A percentile compares a stretch with the other conserved stretches of the same genome.
phyloP scores from a whole-genome alignment of 2,113 vertebrate species.

The Trematocara unimaculatum region DNA sequence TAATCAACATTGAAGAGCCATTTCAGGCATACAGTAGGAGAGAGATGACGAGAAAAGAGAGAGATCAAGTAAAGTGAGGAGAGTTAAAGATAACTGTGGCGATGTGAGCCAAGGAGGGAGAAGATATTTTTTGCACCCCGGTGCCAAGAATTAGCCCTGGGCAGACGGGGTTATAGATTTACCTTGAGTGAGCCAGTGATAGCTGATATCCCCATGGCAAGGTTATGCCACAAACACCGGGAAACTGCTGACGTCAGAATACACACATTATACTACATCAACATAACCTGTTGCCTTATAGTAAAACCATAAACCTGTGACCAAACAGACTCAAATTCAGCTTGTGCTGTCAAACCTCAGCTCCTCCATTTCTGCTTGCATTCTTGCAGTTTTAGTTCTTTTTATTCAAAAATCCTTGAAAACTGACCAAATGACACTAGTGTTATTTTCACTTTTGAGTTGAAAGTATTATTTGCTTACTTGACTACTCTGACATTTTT shows the following conservation, averaged over 20 bases:
- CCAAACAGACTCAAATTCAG: neutral
- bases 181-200: constrained; percentile 39
- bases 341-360: neutral
- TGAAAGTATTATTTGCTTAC: fast-evolving
- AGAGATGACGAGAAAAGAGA: neutral
- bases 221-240: constrained; percentile 24
- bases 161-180: constrained; percentile 54
- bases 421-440: neutral
- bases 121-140: constrained; percentile 20
- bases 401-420: neutral
- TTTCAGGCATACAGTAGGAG: neutral
- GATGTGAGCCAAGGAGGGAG: constrained; percentile 4
- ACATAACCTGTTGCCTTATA: constrained; percentile 41
- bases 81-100: constrained; percentile 24
- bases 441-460: neutral
- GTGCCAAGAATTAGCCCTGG: constrained; percentile 39
- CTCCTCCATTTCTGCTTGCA: neutral
- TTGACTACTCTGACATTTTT: neutral
- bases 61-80: neutral
- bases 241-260: constrained; percentile 36
- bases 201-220: constrained; percentile 26
- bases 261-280: neutral
- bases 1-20: neutral
- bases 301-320: neutral
- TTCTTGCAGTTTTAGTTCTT: neutral